Base-by-base conservation (phyloP, 2,113 vertebrate genomes). In the Pterocles burchelli region DNA sequence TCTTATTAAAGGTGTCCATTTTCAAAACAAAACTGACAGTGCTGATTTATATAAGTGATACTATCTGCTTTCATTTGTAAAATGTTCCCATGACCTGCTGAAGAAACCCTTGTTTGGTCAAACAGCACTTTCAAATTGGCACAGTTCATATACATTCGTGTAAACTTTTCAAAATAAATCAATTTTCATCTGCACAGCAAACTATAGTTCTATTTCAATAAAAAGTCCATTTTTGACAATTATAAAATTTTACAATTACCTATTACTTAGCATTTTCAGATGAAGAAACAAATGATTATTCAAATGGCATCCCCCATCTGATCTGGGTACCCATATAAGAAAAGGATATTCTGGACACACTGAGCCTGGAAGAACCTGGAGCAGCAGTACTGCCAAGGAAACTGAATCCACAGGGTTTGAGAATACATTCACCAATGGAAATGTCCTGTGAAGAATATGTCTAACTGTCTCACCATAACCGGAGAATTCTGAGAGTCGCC, bases 21-120 rank as follows among this genome's bases (percentile, higher is more conserved):
- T 94, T 77, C 71, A 76, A 82, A 89, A 63, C 28, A 94, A 95
- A 96, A 89, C 36, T 68, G 85, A 87, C 71, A 76, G 77, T 49
- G 34, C 24, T 82, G 77, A 92, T 82, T 87, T 96, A 85, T 6
- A 2, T 55, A 71, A 65, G 41, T 85, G 73, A 93, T 67, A 71
- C 20, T 81, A 72, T 75, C 62, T 84, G 79, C n/a, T 88, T 33
- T 67, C 12, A 10, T 46, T 75, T 82, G 52, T 55, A 89, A 85
- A 90, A 78, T 51, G n/a, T 82, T 49, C 36, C 66, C 62, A 19
- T 75, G 72, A 95, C 54, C 33, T 2, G 0, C 36, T 46, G 46
- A 89, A 75, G 22, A 82, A 75, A 93, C 12, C 57, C 76, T 61
- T 61, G 5, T 72, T 67, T 72, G n/a, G n/a, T 91, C 45, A 83